Percentiles rank a stretch among this genome's conserved stretches.
Evolutionary conservation across 1,140 invertebrate genomes (phyloP).

Genomic region (Orius insidiosus): DNA sequence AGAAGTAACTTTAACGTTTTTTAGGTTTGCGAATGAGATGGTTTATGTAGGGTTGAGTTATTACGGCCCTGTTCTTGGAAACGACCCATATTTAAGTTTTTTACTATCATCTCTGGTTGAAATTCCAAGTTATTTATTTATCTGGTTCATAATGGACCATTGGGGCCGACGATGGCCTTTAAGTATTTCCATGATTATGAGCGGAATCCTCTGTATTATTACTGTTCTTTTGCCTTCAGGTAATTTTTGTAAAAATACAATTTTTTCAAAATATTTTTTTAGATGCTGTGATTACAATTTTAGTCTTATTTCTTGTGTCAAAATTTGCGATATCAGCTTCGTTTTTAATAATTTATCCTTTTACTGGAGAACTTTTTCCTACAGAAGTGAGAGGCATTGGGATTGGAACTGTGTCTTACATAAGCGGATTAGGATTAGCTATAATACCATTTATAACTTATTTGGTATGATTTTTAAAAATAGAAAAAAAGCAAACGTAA

Average conservation of each 20-base stretch:
- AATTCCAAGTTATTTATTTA: slow-evolving; percentile 65
- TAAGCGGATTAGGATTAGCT: slow-evolving; percentile 68
- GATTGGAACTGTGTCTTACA: slow-evolving; percentile 75
- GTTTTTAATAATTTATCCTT: slow-evolving; percentile 79
- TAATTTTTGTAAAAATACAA: slow-evolving; percentile 24
- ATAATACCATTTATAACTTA: slow-evolving; percentile 83
- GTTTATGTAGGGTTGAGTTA: slow-evolving; percentile 75
- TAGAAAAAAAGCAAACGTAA: not conserved
- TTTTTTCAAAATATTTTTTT: slow-evolving; percentile 23
- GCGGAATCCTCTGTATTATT: slow-evolving; percentile 60
- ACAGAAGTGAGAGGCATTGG: slow-evolving; percentile 69
- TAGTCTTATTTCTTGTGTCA: slow-evolving; percentile 65
- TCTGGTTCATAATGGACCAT: slow-evolving; percentile 69
- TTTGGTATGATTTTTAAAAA: slow-evolving; percentile 38
- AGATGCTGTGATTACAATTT: slow-evolving; percentile 54
- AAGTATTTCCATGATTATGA: slow-evolving; percentile 63
- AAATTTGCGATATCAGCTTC: slow-evolving; percentile 81
- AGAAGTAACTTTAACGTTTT: slow-evolving; percentile 7
- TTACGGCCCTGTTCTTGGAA: slow-evolving; percentile 68
- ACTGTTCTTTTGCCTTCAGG: slow-evolving; percentile 58
- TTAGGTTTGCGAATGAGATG: slow-evolving; percentile 49
- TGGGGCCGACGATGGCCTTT: slow-evolving; percentile 70
- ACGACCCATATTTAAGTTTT: slow-evolving; percentile 70
- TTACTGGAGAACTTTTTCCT: slow-evolving; percentile 75
- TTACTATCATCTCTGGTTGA: slow-evolving; percentile 66